A percentile compares a stretch with the other conserved stretches of the same genome.
phyloP scores from a whole-genome alignment of 1,140 invertebrate genomes.

The Ladona fulva region DNA sequence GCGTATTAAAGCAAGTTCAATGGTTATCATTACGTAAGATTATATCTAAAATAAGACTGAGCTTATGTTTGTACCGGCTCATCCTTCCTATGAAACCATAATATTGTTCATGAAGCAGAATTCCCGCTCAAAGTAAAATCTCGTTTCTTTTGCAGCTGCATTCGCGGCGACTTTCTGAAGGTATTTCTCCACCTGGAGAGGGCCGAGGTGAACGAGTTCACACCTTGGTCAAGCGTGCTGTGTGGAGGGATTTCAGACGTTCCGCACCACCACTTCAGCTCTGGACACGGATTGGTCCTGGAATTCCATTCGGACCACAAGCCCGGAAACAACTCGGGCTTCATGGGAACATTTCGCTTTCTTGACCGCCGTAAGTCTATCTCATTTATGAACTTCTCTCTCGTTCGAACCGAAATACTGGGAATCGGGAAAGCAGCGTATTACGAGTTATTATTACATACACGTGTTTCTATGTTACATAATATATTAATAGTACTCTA shows the following conservation, averaged over 20 bases:
- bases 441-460: too few relatives aligned
- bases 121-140: slow-evolving; percentile 13
- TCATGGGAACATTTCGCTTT: slow-evolving; percentile 69
- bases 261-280: slow-evolving; percentile 69
- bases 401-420: too few relatives aligned
- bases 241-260: slow-evolving; percentile 64
- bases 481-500: too few relatives aligned
- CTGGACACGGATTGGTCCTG: slow-evolving; percentile 63
- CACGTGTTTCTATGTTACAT: too few relatives aligned
- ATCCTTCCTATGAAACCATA: too few relatives aligned
- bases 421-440: too few relatives aligned
- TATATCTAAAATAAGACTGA: too few relatives aligned
- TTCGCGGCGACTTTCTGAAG: slow-evolving; percentile 66
- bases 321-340: slow-evolving; percentile 57
- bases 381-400: too few relatives aligned
- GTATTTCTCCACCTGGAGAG: slow-evolving; percentile 63
- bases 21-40: too few relatives aligned
- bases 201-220: slow-evolving; percentile 66
- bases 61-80: too few relatives aligned
- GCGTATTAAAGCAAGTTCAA: too few relatives aligned
- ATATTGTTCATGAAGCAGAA: too few relatives aligned
- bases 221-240: slow-evolving; percentile 61
- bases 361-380: slow-evolving; percentile 66
- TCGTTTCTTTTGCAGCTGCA: slow-evolving; percentile 54
- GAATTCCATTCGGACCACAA: slow-evolving; percentile 63